Conservation (phyloP, 2,797 vertebrate genomes). For the Vultur gryphus region DNA sequence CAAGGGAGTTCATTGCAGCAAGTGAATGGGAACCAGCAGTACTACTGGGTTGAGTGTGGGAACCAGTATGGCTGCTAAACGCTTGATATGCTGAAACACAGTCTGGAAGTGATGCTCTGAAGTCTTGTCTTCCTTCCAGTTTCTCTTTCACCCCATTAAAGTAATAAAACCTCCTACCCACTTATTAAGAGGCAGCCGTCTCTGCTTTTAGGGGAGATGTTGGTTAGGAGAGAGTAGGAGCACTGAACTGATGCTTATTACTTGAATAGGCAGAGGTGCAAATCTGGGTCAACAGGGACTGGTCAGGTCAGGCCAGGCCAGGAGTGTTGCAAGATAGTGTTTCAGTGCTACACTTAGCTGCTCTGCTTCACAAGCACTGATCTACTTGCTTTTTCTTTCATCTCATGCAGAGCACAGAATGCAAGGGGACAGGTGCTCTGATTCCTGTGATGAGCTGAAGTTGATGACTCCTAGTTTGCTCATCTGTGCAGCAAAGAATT, state of each 20-base stretch:
- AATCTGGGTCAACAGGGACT: background rate
- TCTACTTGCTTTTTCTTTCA: background rate
- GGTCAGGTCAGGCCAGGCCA: background rate
- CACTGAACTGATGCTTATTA: background rate
- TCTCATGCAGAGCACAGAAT: background rate
- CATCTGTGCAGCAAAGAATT: slow-evolving; percentile 4
- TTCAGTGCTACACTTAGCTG: background rate
- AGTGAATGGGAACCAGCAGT: background rate
- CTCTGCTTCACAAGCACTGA: background rate
- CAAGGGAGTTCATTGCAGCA: background rate
- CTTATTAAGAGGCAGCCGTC: background rate
- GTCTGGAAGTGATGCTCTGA: background rate
- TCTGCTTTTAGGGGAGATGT: background rate
- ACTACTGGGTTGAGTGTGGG: background rate
- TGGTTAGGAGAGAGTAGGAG: background rate
- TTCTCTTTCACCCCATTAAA: background rate
- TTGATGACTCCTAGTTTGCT: slow-evolving; percentile 7
- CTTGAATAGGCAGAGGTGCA: background rate
- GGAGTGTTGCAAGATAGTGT: background rate
- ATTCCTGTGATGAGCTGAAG: background rate
- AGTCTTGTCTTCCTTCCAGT: background rate
- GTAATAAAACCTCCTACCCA: background rate
- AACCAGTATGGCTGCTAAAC: background rate
- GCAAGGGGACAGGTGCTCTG: background rate
- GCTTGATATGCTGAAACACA: fast-evolving